Evolutionary conservation across 2,113 vertebrate species (phyloP).

Genomic region (Hypomesus transpacificus): DNA sequence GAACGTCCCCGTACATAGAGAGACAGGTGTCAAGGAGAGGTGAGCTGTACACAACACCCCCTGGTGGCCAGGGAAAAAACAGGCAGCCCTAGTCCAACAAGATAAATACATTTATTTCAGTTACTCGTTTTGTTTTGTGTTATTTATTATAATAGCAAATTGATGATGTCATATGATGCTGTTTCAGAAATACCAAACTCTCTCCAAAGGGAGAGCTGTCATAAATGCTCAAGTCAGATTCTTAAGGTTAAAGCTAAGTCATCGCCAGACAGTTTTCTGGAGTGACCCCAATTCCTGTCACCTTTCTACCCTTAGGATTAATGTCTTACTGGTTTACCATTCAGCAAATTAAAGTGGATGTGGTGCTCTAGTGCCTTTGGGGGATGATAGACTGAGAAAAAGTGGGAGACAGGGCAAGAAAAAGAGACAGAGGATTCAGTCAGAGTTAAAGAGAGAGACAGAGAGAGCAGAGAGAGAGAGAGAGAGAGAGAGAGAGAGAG

Average conservation of each 20-base stretch:
- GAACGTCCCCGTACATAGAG: neutral
- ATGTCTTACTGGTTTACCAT: constrained; percentile 5
- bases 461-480: neutral
- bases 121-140: too few species aligned
- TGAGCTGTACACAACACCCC: neutral
- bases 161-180: too few species aligned
- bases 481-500: neutral
- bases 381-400: too few species aligned
- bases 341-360: constrained; percentile 8
- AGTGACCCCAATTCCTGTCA: neutral
- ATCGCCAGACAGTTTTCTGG: neutral
- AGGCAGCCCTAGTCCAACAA: neutral
- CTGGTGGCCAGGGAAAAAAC: neutral
- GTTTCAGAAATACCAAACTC: too few species aligned
- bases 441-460: too few species aligned
- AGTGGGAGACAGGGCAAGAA: neutral
- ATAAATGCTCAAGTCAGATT: too few species aligned
- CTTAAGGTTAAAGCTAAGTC: too few species aligned
- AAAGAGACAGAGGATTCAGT: neutral
- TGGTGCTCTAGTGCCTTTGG: neutral
- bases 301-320: neutral
- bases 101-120: neutral
- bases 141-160: too few species aligned
- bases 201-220: too few species aligned
- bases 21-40: constrained; percentile 2